phyloP scores from a whole-genome alignment of 2,888 invertebrate genomes.

The Tachina lurida region DNA sequence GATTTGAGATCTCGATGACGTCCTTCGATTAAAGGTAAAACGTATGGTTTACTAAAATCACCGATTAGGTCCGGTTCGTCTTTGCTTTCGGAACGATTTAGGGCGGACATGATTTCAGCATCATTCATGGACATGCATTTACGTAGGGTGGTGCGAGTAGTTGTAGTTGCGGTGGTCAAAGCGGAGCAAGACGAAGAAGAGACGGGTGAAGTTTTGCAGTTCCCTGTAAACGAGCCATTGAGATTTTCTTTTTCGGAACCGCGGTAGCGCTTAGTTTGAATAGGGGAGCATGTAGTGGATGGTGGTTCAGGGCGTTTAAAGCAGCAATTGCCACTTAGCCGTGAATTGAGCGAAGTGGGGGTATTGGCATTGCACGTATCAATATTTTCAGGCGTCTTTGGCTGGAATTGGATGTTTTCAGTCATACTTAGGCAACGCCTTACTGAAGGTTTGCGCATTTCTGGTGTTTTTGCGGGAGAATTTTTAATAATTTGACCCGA shows the following conservation, averaged over 20 bases:
- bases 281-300: slow-evolving; percentile 83
- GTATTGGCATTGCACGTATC: slow-evolving; percentile 71
- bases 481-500: slow-evolving; percentile 84
- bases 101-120: slow-evolving; percentile 87
- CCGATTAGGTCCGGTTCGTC: slow-evolving; percentile 91
- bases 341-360: slow-evolving; percentile 73
- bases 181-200: slow-evolving; percentile 41
- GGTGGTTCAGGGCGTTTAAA: slow-evolving; percentile 89
- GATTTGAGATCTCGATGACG: slow-evolving; percentile 91
- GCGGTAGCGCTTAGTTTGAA: slow-evolving; percentile 82
- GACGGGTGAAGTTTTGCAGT: slow-evolving; percentile 55
- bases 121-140: slow-evolving; percentile 91
- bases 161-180: slow-evolving; percentile 30
- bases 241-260: slow-evolving; percentile 79
- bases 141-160: slow-evolving; percentile 83
- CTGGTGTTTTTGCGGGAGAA: slow-evolving; percentile 81
- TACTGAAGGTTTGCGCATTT: slow-evolving; percentile 83
- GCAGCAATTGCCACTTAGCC: slow-evolving; percentile 74
- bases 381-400: slow-evolving; percentile 80
- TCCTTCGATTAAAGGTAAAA: slow-evolving; percentile 88
- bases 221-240: slow-evolving; percentile 56
- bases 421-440: slow-evolving; percentile 84
- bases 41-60: slow-evolving; percentile 90
- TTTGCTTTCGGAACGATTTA: slow-evolving; percentile 86
- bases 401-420: slow-evolving; percentile 78